Base-by-base conservation (phyloP, 2,888 invertebrate genomes). In the Alcis repandata region DNA sequence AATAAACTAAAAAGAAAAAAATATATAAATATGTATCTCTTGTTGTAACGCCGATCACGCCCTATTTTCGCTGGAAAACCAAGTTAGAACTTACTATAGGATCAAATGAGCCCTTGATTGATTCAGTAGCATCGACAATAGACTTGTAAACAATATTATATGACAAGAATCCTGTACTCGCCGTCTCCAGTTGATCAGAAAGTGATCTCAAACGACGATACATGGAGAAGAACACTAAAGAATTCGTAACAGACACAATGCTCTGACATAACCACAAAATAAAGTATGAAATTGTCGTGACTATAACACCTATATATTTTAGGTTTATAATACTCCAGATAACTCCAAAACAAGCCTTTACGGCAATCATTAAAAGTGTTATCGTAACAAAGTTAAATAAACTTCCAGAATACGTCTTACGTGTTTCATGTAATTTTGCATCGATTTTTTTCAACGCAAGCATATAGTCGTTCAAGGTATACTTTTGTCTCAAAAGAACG, bases 1-100 rank as follows among this genome's bases (percentile, higher is more conserved):
- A 4, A 59, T 15, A 40, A 32, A 15, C 58, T 59, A 49, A 40
- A 59, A 59, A 46, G 3, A 59, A 40, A 11, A 27, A 32, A 2
- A 49, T n/a, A 22, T 10, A 15, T 7, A 10, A 2, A 19, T 9
- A 38, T 38, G 38, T 19, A 43, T 19, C n/a, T n/a, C n/a, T n/a
- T n/a, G n/a, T n/a, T n/a, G n/a, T n/a, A n/a, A n/a, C n/a, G n/a
- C n/a, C n/a, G n/a, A n/a, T n/a, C n/a, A n/a, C n/a, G n/a, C n/a
- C n/a, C n/a, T 41, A 41, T 7, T 11, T 7, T 7, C 9, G 6
- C 3, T 36, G 6, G 8, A 36, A 46, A 11, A 32, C n/a, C 13
- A 48, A 15, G 6, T 4, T 27, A 2, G 2, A 17, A 49, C 49
- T 49, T 49, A 49, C 49, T 49, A 49, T 32, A 17, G 33, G 49